Conservation (phyloP, 2,888 invertebrate genomes). For the Pammene aurita region DNA sequence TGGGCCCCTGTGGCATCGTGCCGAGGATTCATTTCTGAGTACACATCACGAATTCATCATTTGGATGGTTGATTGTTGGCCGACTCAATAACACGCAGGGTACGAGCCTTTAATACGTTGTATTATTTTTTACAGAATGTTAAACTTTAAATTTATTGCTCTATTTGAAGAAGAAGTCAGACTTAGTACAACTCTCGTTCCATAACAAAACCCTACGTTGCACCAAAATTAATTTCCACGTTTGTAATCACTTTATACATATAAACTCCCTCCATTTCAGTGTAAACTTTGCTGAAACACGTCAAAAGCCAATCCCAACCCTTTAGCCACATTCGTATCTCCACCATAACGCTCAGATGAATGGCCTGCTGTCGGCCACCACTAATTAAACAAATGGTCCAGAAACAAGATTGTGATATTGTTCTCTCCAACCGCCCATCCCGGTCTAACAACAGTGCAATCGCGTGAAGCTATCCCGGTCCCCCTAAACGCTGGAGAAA, state of each 20-base stretch:
- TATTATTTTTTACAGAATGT: not conserved
- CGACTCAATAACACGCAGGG: too few species aligned
- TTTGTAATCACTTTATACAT: not conserved
- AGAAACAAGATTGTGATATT: constrained; percentile 85
- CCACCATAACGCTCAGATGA: constrained; percentile 66
- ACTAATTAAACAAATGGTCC: constrained; percentile 84
- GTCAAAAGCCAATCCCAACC: constrained; percentile 45
- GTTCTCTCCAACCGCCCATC: constrained; percentile 70
- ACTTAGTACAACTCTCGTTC: not conserved
- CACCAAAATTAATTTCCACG: not conserved
- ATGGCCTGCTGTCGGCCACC: constrained; percentile 73
- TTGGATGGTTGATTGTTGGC: too few species aligned
- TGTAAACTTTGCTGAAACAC: constrained; percentile 19
- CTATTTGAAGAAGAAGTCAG: not conserved
- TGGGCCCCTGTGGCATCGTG: too few species aligned
- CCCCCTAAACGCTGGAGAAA: constrained; percentile 75
- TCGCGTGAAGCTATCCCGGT: constrained; percentile 53
- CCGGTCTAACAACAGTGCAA: constrained; percentile 46
- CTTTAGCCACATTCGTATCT: constrained; percentile 64
- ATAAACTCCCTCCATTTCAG: constrained; percentile 8
- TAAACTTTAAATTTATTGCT: not conserved
- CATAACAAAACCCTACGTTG: not conserved
- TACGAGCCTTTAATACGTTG: not conserved
- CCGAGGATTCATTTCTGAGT: too few species aligned
- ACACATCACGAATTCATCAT: too few species aligned